A percentile compares a stretch with the other conserved stretches of the same genome.
Conservation (phyloP, 2,113 vertebrate species). For the Benitochromis conjunctus region DNA sequence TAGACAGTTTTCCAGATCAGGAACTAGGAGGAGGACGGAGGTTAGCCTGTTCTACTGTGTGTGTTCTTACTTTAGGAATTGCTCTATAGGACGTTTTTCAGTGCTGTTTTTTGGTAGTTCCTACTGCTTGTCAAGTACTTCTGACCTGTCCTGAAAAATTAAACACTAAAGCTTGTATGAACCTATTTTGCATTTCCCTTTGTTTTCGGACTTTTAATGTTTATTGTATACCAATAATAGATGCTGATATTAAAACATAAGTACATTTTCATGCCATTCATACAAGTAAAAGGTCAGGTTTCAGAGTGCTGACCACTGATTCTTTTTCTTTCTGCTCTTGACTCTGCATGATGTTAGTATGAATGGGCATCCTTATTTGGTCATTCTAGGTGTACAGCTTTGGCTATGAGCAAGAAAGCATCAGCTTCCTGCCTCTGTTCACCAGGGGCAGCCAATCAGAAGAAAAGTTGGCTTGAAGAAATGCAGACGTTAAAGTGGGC, state of each 20-base stretch:
- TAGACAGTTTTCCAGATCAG: fast-evolving
- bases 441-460: background rate
- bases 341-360: background rate
- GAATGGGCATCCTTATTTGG: background rate
- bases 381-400: background rate
- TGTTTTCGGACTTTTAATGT: background rate
- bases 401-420: background rate
- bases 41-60: background rate
- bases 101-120: background rate
- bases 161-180: background rate
- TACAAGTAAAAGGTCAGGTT: background rate
- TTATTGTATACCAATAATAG: background rate
- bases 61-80: background rate
- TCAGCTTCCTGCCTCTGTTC: background rate
- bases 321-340: background rate
- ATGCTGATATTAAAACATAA: background rate
- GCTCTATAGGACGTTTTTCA: background rate
- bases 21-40: background rate
- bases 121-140: background rate
- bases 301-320: background rate
- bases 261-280: background rate
- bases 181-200: background rate
- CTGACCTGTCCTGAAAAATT: background rate
- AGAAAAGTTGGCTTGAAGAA: background rate
- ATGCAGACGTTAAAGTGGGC: background rate